Percentiles rank a stretch among this genome's conserved stretches.
Conservation (phyloP, 2,797 vertebrate species). For the Natrix natrix region DNA sequence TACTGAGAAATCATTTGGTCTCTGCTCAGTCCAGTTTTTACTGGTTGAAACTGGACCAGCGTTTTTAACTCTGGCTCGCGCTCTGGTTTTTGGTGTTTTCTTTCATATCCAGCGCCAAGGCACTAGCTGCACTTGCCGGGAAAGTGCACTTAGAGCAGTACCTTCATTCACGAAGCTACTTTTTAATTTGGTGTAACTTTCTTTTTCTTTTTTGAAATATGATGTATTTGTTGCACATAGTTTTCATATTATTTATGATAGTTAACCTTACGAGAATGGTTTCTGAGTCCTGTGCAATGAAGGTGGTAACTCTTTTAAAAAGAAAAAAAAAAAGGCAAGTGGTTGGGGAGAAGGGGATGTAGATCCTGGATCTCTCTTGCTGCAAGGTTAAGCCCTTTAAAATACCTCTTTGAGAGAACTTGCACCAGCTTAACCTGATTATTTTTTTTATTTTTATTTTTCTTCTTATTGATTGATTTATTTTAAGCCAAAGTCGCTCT, state of each 20-base stretch:
- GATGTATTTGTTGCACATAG: conserved; percentile 77
- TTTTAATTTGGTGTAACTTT: conserved; percentile 81
- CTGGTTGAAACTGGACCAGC: conserved; percentile 81
- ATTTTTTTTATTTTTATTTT: not conserved
- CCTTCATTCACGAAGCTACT: conserved; percentile 83
- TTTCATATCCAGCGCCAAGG: conserved; percentile 74
- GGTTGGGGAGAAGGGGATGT: conserved; percentile 45
- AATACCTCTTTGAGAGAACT: conserved; percentile 59
- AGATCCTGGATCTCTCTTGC: conserved; percentile 40
- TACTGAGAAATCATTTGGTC: conserved; percentile 63
- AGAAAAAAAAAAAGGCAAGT: conserved; percentile 35
- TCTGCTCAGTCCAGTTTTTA: conserved; percentile 75
- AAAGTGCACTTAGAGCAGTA: conserved; percentile 80
- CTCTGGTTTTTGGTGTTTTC: conserved; percentile 55
- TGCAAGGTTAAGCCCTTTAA: conserved; percentile 47
- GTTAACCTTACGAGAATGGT: conserved; percentile 73
- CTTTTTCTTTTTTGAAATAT: conserved; percentile 75
- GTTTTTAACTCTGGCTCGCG: conserved; percentile 75
- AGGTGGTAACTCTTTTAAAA: conserved; percentile 59
- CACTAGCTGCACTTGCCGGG: conserved; percentile 80
- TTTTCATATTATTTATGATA: conserved; percentile 87
- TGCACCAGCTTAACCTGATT: conserved; percentile 60
- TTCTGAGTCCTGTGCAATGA: conserved; percentile 74
- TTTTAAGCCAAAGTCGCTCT: conserved; percentile 76
- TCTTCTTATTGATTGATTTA: conserved; percentile 36